phyloP scores from a whole-genome alignment of 1,140 invertebrate genomes.

The Ericerus pela region DNA sequence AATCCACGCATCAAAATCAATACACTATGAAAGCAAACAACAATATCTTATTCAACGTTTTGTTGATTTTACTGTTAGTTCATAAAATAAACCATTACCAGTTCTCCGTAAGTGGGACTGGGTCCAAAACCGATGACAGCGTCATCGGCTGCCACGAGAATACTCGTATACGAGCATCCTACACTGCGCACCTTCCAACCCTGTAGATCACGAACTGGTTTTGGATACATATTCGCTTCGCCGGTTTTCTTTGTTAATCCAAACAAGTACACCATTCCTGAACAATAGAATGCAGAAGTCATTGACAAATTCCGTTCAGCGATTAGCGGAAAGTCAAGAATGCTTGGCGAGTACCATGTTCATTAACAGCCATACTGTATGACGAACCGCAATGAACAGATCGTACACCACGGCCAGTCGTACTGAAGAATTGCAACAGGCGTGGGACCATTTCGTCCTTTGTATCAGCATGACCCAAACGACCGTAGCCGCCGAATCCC shows the following conservation, averaged over 20 bases:
- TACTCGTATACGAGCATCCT: conserved; percentile 61
- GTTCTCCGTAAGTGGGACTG: conserved; percentile 79
- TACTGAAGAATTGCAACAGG: conserved; percentile 76
- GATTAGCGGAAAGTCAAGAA: neutral
- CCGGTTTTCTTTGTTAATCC: conserved; percentile 82
- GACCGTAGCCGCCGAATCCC: conserved; percentile 88
- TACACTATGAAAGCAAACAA: too few species aligned
- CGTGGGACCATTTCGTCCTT: conserved; percentile 81
- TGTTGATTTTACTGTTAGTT: neutral
- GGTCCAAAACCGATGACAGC: conserved; percentile 80
- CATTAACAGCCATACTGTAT: conserved; percentile 68
- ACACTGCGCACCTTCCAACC: conserved; percentile 79
- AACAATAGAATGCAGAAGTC: conserved; percentile 1
- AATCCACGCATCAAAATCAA: too few species aligned
- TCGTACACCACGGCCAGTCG: conserved; percentile 61
- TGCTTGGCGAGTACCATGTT: conserved; percentile 41
- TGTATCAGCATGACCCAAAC: conserved; percentile 78
- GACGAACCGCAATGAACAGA: conserved; percentile 69
- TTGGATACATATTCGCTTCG: conserved; percentile 92
- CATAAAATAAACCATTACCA: conserved; percentile 39
- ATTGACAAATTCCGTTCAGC: too few species aligned
- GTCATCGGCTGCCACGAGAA: conserved; percentile 77
- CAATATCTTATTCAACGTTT: too few species aligned
- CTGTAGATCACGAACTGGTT: conserved; percentile 77
- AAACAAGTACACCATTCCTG: conserved; percentile 59